Percentiles rank a stretch among this genome's conserved stretches.
These are phyloP conservation scores for Zaprionus tsacasi DNA, from an alignment of 1,140 invertebrate genomes.

Conservation along the genomic window DNA sequence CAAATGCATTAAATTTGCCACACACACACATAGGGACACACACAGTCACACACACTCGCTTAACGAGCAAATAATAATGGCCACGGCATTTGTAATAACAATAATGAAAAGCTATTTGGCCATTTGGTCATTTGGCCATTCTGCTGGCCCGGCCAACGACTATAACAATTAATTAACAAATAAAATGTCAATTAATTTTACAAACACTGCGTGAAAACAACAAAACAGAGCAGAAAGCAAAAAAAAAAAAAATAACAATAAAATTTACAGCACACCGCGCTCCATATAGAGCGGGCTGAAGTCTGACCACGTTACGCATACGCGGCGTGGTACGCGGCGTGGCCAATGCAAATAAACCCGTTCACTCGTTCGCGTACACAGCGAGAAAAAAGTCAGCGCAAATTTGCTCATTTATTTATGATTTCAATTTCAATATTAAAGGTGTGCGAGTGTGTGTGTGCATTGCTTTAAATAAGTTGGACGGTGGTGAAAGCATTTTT, in stretches of 20 bases:
- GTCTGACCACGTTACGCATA: slow-evolving; percentile 39
- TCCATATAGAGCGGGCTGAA: background rate
- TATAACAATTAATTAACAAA: slow-evolving; percentile 83
- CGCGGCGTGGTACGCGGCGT: slow-evolving; percentile 27
- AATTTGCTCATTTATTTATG: slow-evolving; percentile 83
- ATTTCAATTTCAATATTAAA: slow-evolving; percentile 83
- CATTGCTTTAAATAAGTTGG: slow-evolving; percentile 61
- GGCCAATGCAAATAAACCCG: slow-evolving; percentile 50
- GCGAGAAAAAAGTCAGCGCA: slow-evolving; percentile 31
- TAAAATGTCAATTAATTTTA: slow-evolving; percentile 83
- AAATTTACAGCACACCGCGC: slow-evolving; percentile 58
- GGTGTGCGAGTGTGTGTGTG: background rate
- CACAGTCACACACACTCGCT: slow-evolving; percentile 12
- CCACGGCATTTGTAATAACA: slow-evolving; percentile 80
- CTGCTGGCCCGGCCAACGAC: slow-evolving; percentile 48
- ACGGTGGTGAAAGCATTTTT: slow-evolving; percentile 79
- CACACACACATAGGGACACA: background rate
- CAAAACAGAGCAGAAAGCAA: slow-evolving; percentile 15
- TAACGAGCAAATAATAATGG: slow-evolving; percentile 82
- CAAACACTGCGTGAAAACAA: slow-evolving; percentile 64
- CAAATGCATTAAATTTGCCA: slow-evolving; percentile 71
- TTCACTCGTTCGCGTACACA: slow-evolving; percentile 7
- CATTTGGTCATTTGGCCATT: slow-evolving; percentile 62
- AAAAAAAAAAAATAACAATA: slow-evolving; percentile 59
- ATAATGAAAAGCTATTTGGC: slow-evolving; percentile 80